Conservation (phyloP, 1,140 invertebrate species). For the Drosophila eugracilis region DNA sequence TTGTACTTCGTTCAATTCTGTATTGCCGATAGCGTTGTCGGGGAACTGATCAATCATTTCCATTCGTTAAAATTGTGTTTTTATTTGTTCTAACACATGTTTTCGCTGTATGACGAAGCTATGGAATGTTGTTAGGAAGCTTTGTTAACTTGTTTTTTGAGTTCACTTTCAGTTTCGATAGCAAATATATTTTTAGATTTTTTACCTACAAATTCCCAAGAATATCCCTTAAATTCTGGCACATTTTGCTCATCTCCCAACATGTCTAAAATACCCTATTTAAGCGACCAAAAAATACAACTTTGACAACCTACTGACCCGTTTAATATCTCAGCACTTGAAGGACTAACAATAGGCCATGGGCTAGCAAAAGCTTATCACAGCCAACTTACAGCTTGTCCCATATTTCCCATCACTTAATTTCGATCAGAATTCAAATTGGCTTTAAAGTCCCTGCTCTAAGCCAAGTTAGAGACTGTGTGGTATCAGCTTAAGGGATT, state of each 20-base stretch:
- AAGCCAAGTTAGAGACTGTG: neutral
- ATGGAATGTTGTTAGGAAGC: neutral
- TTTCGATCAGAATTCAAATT: slow-evolving; percentile 32
- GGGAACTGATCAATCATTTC: slow-evolving; percentile 16
- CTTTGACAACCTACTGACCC: slow-evolving; percentile 34
- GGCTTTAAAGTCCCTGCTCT: slow-evolving; percentile 8
- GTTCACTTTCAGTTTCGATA: no score
- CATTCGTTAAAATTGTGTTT: neutral
- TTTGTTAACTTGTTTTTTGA: neutral
- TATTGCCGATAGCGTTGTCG: slow-evolving; percentile 4
- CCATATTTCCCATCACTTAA: neutral
- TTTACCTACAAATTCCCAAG: no score
- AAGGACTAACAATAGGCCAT: slow-evolving; percentile 5
- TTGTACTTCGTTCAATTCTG: no score
- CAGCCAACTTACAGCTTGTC: neutral
- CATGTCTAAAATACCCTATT: neutral
- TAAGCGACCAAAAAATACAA: neutral
- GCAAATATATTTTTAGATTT: no score
- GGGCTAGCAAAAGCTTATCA: slow-evolving; percentile 27
- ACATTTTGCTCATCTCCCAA: neutral
- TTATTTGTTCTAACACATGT: neutral
- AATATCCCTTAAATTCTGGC: no score
- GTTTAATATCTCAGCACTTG: slow-evolving; percentile 18
- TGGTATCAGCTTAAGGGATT: neutral
- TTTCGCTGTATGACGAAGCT: no score